Evolutionary conservation across 2,888 invertebrate species (phyloP).

Genomic region (Ichneumoninae sp.): DNA sequence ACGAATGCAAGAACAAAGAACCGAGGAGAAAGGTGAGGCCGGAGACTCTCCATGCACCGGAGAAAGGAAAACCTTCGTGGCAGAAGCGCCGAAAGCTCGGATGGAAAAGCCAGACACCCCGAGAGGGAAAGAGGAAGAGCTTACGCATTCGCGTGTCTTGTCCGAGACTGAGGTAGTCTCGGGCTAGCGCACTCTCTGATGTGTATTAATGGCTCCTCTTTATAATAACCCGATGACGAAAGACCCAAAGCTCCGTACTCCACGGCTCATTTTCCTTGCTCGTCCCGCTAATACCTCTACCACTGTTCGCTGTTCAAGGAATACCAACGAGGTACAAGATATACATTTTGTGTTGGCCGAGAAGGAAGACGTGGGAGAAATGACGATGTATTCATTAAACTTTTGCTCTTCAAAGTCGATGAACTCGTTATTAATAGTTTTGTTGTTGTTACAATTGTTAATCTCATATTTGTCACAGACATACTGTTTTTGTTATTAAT

Average conservation of each 20-base stretch:
- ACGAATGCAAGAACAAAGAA: conserved; percentile 5
- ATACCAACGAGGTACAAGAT: conserved; percentile 11
- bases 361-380: background rate
- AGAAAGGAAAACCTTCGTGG: background rate
- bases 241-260: conserved; percentile 2
- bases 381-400: background rate
- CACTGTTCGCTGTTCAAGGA: background rate
- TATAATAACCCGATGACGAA: conserved; percentile 39
- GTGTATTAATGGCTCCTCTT: conserved; percentile 44
- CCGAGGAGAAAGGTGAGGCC: conserved; percentile 57
- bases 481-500: background rate
- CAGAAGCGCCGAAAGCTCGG: conserved; percentile 18
- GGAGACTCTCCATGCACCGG: background rate
- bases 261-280: conserved; percentile 14
- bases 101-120: background rate
- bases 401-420: background rate
- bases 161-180: conserved; percentile 12
- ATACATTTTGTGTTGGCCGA: background rate
- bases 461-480: background rate
- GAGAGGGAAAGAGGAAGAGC: background rate
- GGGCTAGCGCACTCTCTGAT: conserved; percentile 21
- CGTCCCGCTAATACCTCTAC: conserved; percentile 15
- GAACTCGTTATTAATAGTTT: background rate
- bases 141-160: conserved; percentile 36
- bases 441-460: background rate